Evolutionary conservation across 2,797 vertebrate genomes (phyloP).

Genomic region (Aselliscus stoliczkanus): DNA sequence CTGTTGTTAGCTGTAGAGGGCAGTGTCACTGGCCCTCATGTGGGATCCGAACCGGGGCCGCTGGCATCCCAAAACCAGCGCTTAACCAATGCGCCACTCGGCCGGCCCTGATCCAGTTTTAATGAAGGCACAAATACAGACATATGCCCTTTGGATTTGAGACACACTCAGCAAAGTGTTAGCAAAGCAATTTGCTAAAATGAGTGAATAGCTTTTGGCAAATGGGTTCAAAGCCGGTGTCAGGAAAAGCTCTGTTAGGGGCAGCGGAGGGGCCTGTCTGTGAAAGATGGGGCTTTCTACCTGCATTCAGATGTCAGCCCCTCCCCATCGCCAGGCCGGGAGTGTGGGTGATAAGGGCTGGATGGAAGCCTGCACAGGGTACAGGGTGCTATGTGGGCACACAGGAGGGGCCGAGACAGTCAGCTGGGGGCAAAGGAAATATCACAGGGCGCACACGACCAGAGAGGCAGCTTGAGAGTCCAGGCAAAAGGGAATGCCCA

Average conservation of each 20-base stretch:
- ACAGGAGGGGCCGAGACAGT: neutral
- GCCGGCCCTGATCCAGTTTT: too few relatives aligned
- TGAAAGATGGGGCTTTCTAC: accelerated
- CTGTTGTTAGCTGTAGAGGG: too few relatives aligned
- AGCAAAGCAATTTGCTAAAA: conserved; percentile 25
- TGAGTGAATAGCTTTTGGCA: conserved; percentile 17
- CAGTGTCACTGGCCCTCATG: too few relatives aligned
- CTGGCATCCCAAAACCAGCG: too few relatives aligned
- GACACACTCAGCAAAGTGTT: neutral
- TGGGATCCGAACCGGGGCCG: too few relatives aligned
- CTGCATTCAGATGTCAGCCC: accelerated
- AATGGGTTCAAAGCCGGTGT: neutral
- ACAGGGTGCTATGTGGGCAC: accelerated
- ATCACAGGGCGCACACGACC: neutral
- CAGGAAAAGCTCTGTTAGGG: neutral
- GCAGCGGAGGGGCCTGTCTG: neutral
- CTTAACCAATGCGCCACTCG: too few relatives aligned
- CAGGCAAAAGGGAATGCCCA: neutral
- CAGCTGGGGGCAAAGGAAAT: too few relatives aligned
- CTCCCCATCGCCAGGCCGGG: neutral
- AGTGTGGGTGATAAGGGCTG: neutral
- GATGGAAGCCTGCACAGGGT: accelerated
- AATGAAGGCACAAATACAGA: neutral
- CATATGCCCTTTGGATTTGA: neutral
- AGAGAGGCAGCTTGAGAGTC: neutral